Percentiles rank a stretch among this genome's conserved stretches.
Evolutionary conservation across 2,113 vertebrate genomes (phyloP).

Genomic region (Petaurus breviceps): DNA sequence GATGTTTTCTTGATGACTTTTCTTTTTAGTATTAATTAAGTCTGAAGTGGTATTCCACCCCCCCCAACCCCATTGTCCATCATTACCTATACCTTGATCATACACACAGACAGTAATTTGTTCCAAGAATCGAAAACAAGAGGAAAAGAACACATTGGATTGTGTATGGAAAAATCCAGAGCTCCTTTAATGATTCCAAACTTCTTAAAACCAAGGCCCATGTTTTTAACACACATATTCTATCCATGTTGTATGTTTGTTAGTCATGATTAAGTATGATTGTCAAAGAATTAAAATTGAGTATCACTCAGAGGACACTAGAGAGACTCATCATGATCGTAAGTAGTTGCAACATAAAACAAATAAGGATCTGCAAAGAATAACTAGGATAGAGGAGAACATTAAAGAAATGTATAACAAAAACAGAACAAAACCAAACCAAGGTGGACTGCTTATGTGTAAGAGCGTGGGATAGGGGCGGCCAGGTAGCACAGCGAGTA

Average conservation of each 20-base stretch:
- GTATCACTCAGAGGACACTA: background rate
- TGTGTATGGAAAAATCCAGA: background rate
- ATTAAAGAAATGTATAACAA: background rate
- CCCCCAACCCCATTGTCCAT: background rate
- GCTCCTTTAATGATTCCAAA: background rate
- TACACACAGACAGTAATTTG: background rate
- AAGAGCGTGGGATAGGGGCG: no score
- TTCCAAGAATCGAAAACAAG: background rate
- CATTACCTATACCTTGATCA: background rate
- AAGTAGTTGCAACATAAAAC: background rate
- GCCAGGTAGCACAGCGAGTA: no score
- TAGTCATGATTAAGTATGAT: background rate
- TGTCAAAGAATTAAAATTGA: background rate
- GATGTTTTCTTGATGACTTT: background rate
- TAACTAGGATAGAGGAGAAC: background rate
- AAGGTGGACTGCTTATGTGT: background rate
- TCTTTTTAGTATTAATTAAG: background rate
- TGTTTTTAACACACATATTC: background rate
- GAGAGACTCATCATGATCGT: background rate
- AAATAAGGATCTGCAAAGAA: background rate
- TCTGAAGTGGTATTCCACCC: no score
- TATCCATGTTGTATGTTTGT: background rate
- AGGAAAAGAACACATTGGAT: background rate
- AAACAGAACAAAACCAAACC: background rate
- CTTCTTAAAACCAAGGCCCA: background rate